phyloP scores from a whole-genome alignment of 2,888 invertebrate genomes.

The Drosophila niveifrons region DNA sequence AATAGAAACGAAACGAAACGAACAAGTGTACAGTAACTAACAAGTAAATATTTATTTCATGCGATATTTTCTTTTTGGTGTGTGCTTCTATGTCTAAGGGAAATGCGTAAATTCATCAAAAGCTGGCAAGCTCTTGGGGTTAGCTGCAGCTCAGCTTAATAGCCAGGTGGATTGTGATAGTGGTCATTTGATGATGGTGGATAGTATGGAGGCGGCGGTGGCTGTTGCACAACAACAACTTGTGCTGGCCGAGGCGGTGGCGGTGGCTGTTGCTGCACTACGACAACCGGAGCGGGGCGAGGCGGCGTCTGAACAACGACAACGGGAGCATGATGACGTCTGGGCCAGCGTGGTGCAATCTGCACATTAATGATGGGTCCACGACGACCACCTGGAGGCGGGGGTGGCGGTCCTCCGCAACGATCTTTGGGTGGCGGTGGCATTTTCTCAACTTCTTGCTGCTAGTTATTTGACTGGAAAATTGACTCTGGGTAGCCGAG shows the following conservation, averaged over 20 bases:
- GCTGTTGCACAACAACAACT: constrained; percentile 54
- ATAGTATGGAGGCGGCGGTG: constrained; percentile 41
- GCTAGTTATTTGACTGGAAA: background rate
- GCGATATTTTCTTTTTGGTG: constrained; percentile 12
- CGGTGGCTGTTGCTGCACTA: constrained; percentile 53
- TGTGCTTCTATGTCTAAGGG: constrained; percentile 18
- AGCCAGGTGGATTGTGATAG: constrained; percentile 73
- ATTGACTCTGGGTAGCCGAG: background rate
- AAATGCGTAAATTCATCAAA: constrained; percentile 50
- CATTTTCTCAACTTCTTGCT: constrained; percentile 40
- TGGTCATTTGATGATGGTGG: constrained; percentile 54
- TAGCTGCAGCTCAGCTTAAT: constrained; percentile 24
- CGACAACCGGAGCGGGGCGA: constrained; percentile 61
- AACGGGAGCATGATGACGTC: constrained; percentile 70
- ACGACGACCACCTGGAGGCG: constrained; percentile 43
- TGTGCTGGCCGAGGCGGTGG: constrained; percentile 50
- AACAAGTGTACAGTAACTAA: constrained; percentile 19
- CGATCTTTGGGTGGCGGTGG: constrained; percentile 60
- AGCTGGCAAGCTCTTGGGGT: background rate
- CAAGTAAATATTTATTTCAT: constrained; percentile 14
- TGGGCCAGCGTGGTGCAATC: constrained; percentile 72
- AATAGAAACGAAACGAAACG: constrained; percentile 14
- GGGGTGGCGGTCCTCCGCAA: constrained; percentile 61
- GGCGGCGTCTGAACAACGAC: constrained; percentile 70
- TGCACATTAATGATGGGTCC: constrained; percentile 78